These are phyloP conservation scores for Malacoctenus gilli DNA, from an alignment of 2,797 vertebrate species.

Conservation along the genomic window DNA sequence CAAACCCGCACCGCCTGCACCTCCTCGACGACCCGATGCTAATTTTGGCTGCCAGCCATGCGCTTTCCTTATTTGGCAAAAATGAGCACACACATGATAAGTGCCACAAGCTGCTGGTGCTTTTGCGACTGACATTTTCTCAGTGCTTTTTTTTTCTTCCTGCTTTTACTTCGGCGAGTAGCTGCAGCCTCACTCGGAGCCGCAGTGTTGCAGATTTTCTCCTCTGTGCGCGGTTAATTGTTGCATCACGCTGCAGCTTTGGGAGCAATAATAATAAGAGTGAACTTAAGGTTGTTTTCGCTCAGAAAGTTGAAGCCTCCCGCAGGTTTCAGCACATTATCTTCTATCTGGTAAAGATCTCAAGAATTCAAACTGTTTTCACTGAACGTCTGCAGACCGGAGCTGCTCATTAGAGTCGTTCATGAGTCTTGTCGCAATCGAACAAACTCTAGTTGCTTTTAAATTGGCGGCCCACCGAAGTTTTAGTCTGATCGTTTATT, in stretches of 20 bases:
- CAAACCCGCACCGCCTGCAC: slow-evolving; percentile 23
- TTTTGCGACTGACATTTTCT: slow-evolving; percentile 18
- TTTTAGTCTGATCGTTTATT: too few relatives aligned
- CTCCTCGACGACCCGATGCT: slow-evolving; percentile 27
- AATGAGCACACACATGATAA: slow-evolving; percentile 40
- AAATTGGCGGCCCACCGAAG: too few relatives aligned
- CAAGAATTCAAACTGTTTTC: too few relatives aligned
- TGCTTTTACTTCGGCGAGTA: not conserved
- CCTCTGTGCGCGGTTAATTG: not conserved
- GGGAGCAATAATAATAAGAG: not conserved
- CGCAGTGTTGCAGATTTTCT: slow-evolving; percentile 2
- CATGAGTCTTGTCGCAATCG: too few relatives aligned
- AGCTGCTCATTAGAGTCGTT: too few relatives aligned
- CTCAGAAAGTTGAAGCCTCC: not conserved
- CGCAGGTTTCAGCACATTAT: slow-evolving; percentile 1
- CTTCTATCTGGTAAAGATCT: too few relatives aligned
- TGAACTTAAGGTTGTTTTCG: not conserved
- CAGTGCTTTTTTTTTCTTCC: too few relatives aligned
- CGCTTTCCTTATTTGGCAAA: slow-evolving; percentile 54
- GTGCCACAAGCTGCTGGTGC: slow-evolving; percentile 27
- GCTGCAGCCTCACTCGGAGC: not conserved
- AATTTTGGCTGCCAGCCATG: slow-evolving; percentile 41
- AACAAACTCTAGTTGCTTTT: too few relatives aligned
- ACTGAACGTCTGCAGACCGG: too few relatives aligned
- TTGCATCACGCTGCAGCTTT: not conserved